Conservation (phyloP, 2,113 vertebrate species). For the Willisornis vidua region DNA sequence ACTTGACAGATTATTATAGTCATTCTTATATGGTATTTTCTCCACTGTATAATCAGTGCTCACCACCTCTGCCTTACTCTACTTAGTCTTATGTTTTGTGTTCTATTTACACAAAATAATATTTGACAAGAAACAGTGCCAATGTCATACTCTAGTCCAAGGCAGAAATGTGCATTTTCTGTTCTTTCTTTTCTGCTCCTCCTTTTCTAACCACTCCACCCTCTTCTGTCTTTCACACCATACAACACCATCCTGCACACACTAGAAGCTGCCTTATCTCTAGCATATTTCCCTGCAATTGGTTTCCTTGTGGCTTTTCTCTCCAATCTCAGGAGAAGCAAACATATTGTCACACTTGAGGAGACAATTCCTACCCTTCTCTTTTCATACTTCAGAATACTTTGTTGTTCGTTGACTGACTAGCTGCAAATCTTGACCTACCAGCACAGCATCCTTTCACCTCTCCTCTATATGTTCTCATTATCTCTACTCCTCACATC, state of each 20-base stretch:
- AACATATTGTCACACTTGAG: neutral
- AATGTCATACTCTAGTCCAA: neutral
- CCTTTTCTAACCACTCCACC: neutral
- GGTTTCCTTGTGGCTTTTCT: neutral
- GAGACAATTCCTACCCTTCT: neutral
- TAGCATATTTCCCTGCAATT: neutral
- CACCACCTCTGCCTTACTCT: neutral
- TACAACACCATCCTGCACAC: neutral
- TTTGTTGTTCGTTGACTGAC: neutral
- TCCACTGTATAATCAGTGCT: neutral
- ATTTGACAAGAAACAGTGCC: neutral
- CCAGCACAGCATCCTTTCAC: neutral
- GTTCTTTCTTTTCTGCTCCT: neutral
- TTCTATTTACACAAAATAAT: neutral
- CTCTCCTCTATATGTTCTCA: neutral
- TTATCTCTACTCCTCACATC: neutral
- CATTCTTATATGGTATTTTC: neutral
- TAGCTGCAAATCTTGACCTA: neutral
- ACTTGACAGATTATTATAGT: neutral
- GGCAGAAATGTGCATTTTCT: neutral
- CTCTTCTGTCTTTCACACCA: neutral
- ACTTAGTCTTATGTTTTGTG: neutral
- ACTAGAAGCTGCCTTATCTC: neutral
- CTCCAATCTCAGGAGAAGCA: neutral
- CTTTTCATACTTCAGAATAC: neutral